Base-by-base conservation (phyloP, 2,888 invertebrate species). In the Pheosia tremula region DNA sequence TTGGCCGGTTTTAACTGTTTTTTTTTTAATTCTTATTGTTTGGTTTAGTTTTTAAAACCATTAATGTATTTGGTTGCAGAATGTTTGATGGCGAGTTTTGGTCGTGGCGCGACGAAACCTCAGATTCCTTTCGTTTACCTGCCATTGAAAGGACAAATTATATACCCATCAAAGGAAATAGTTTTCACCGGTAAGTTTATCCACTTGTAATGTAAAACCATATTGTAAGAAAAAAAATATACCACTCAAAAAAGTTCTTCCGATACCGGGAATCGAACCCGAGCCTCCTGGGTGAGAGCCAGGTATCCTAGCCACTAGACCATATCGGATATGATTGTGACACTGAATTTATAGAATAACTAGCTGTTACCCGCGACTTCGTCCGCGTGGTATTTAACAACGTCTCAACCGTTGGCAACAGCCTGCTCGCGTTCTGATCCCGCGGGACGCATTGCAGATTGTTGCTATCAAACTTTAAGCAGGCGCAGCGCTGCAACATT, bases 151-250 rank as follows among this genome's bases (percentile, higher is more conserved):
- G 97, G 97, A 43, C 98, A 98, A 91, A 97, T 98, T 71, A 96
- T 98, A 77, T 96, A 98, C 88, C 98, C 98, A 0, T 96, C 97
- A 68, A 97, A 97, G 77, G 97, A 98, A 94, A 97, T 98, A 73
- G 95, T 96, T 79, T 97, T 98, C 85, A 94, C 96, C 80, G 97
- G 97, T 97, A 89, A 81, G 74, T 66, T 36, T 41, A 36, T 49
- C 5, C 3, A 37, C n/a, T 10, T 10, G 0, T 0, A 10, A 38
- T 3, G 5, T 8, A 53, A 53, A 10, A 53, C 24, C 13, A 3
- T 24, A 4, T 4, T 7, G 3, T 3, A 38, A 57, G 53, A 56
- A 38, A n/a, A 13, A 6, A 5, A 41, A 47, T 10, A 9, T 0
- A 47, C 11, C 5, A 47, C 6, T 11, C n/a, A 43, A 56, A 67